A percentile compares a stretch with the other conserved stretches of the same genome.
Conservation (phyloP, 1,140 invertebrate species). For the Megathymus violae region DNA sequence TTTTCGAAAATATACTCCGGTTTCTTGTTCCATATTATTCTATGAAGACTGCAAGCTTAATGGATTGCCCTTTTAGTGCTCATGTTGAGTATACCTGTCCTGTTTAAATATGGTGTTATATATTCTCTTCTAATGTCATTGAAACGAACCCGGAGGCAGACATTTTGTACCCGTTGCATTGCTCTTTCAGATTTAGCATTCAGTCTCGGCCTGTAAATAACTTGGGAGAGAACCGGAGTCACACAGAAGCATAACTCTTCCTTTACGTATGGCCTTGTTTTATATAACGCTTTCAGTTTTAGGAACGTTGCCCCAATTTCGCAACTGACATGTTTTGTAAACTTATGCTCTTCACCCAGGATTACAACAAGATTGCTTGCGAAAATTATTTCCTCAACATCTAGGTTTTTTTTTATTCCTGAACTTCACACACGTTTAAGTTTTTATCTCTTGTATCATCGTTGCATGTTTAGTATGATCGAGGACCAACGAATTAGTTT, state of each 20-base stretch:
- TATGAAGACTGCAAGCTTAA: conserved; percentile 2
- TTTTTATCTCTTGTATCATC: too few species aligned
- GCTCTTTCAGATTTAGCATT: conserved; percentile 1
- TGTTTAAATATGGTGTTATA: conserved; percentile 26
- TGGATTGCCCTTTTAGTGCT: conserved; percentile 6
- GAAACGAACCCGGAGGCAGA: not conserved
- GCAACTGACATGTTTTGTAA: too few species aligned
- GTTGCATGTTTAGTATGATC: too few species aligned
- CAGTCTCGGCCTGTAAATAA: conserved; percentile 17
- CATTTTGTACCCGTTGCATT: not conserved
- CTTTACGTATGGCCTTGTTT: not conserved
- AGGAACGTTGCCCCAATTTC: too few species aligned
- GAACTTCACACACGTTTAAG: too few species aligned
- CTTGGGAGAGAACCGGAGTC: not conserved
- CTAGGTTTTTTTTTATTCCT: too few species aligned
- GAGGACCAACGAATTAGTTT: too few species aligned
- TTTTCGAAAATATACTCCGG: conserved; percentile 28
- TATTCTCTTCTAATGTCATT: conserved; percentile 11
- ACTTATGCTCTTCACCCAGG: too few species aligned
- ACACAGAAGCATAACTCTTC: not conserved
- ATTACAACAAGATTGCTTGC: too few species aligned
- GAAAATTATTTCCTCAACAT: too few species aligned
- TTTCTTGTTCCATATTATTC: conserved; percentile 1
- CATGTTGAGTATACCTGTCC: conserved; percentile 22
- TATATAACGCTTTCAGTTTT: too few species aligned